phyloP scores from a whole-genome alignment of 2,797 vertebrate genomes.

The Hylomyscus alleni region DNA sequence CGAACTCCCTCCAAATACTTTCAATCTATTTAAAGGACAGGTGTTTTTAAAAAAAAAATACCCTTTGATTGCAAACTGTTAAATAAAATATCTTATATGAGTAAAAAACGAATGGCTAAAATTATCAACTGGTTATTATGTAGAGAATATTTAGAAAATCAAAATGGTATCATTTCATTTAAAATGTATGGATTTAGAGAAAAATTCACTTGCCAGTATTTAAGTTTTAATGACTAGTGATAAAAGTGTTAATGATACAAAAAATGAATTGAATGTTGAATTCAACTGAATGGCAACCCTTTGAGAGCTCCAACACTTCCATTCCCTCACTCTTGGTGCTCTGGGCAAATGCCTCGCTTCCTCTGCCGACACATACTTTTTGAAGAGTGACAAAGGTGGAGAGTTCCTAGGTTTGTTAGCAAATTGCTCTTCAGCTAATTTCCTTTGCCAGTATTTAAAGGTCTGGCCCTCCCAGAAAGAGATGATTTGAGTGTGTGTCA shows the following conservation, averaged over 20 bases:
- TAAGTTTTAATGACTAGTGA: not conserved
- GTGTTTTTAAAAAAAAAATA: not conserved
- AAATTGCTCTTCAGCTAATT: conserved; percentile 60
- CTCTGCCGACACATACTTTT: not conserved
- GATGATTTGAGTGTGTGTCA: conserved; percentile 65
- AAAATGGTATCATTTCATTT: not conserved
- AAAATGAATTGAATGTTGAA: not conserved
- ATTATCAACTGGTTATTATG: not conserved
- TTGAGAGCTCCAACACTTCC: not conserved
- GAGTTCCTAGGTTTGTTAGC: conserved; percentile 32
- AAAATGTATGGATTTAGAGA: not conserved
- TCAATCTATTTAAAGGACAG: not conserved
- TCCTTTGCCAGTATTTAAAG: conserved; percentile 46
- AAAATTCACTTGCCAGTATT: not conserved
- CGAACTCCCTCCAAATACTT: not conserved
- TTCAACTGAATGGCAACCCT: not conserved
- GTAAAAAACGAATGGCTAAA: not conserved
- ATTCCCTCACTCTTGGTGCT: not conserved
- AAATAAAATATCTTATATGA: not conserved
- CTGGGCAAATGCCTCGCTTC: not conserved
- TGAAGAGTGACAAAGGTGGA: not conserved
- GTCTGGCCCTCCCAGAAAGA: conserved; percentile 43
- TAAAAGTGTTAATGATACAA: not conserved
- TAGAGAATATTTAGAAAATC: not conserved
- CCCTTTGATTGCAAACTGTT: not conserved